Evolutionary conservation across 23 tunicate species (phyloP).

Genomic region (Halocynthia aurantium): DNA sequence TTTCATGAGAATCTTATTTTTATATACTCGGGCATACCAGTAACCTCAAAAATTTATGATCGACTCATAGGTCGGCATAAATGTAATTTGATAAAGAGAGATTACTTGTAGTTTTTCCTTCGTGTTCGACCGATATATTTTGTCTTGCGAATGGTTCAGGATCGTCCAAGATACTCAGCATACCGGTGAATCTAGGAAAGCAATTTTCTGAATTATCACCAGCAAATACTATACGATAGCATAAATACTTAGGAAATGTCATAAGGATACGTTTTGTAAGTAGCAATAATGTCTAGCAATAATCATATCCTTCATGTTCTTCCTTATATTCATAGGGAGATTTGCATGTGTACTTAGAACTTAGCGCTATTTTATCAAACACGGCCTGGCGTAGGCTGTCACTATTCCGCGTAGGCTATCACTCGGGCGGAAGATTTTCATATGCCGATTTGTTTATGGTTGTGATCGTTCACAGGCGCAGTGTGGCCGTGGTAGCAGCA

Average conservation of each 20-base stretch:
- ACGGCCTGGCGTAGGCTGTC: too few species aligned
- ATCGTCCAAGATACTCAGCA: constrained; percentile 40
- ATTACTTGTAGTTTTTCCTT: constrained; percentile 10
- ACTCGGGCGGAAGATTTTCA: too few species aligned
- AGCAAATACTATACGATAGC: background rate
- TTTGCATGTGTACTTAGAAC: too few species aligned
- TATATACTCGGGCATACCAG: too few species aligned
- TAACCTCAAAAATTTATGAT: too few species aligned
- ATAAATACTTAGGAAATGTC: background rate
- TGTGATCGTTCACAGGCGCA: too few species aligned
- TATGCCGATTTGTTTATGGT: too few species aligned
- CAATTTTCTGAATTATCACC: background rate
- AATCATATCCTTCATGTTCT: background rate
- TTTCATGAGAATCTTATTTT: too few species aligned
- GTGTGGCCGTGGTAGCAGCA: too few species aligned
- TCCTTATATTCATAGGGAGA: background rate
- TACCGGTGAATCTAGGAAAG: constrained; percentile 36
- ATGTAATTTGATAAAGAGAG: background rate
- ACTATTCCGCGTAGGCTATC: too few species aligned
- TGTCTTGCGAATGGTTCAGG: constrained; percentile 22
- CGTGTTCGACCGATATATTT: constrained; percentile 43
- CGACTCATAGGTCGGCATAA: too few species aligned
- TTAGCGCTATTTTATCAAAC: too few species aligned
- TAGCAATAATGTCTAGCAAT: background rate
- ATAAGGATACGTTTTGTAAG: background rate